A percentile compares a stretch with the other conserved stretches of the same genome.
Conservation (phyloP, 1,140 invertebrate genomes). For the Linepithema humile region DNA sequence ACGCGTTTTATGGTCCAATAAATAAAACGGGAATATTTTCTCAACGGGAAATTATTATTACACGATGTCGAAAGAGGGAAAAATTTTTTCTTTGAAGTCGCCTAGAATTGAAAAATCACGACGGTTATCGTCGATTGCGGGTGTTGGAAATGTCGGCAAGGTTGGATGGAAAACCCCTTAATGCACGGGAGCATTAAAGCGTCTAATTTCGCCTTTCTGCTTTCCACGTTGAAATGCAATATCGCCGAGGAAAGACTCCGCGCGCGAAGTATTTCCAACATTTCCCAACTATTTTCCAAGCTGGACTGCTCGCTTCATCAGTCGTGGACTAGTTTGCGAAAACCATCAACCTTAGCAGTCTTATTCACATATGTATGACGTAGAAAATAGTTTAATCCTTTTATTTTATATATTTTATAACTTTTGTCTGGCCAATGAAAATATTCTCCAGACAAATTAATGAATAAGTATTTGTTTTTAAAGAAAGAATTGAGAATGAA, state of each 20-base stretch:
- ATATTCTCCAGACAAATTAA: not conserved
- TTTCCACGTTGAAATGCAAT: conserved; percentile 74
- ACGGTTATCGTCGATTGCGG: conserved; percentile 63
- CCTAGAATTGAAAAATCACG: conserved; percentile 28
- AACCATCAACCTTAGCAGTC: conserved; percentile 13
- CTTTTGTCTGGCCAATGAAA: not conserved
- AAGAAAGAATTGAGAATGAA: not conserved
- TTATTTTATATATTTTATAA: not conserved
- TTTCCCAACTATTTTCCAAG: conserved; percentile 77
- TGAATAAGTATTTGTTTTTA: not conserved
- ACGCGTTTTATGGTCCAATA: not conserved
- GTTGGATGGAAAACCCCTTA: conserved; percentile 39
- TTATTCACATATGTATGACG: not conserved
- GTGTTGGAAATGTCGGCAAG: conserved; percentile 52
- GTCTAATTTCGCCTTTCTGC: conserved; percentile 73
- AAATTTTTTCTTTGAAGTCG: conserved; percentile 11
- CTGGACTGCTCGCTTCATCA: conserved; percentile 38
- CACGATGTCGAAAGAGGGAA: not conserved
- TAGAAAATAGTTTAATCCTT: not conserved
- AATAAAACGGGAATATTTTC: not conserved
- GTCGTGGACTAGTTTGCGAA: conserved; percentile 8
- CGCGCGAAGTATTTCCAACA: conserved; percentile 75
- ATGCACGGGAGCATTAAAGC: conserved; percentile 55
- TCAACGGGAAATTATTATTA: conserved; percentile 1
- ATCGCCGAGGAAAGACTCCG: conserved; percentile 71